Percentiles rank a stretch among this genome's conserved stretches.
Evolutionary conservation across 2,797 vertebrate species (phyloP).

Genomic region (Onychomys arenicola): DNA sequence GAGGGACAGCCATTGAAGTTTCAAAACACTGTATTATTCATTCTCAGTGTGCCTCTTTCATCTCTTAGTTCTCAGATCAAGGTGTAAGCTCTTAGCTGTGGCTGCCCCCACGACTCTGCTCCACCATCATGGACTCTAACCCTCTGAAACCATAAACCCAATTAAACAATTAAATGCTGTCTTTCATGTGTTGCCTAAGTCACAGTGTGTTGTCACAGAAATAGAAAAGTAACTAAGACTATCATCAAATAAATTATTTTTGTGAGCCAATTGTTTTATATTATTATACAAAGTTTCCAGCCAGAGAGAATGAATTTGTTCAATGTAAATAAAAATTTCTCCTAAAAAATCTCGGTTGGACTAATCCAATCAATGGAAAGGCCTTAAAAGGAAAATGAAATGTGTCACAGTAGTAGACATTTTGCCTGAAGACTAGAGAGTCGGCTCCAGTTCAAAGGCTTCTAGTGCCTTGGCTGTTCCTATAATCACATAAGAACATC

Average conservation of each 20-base stretch:
- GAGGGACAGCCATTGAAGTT: not conserved
- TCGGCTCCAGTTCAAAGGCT: not conserved
- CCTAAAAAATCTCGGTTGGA: not conserved
- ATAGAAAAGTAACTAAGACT: not conserved
- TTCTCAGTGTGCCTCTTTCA: not conserved
- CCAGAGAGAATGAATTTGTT: not conserved
- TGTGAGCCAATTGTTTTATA: not conserved
- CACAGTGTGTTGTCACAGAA: not conserved
- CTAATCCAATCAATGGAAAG: not conserved
- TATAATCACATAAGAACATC: not conserved
- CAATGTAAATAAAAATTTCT: not conserved
- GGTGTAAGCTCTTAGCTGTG: not conserved
- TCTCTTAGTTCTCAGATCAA: not conserved
- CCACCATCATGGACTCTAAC: not conserved
- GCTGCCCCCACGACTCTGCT: not conserved
- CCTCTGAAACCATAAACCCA: not conserved
- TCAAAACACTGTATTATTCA: not conserved
- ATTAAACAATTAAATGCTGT: not conserved
- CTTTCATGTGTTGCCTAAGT: not conserved
- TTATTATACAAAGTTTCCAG: not conserved
- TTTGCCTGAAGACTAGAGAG: not conserved
- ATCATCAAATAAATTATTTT: not conserved
- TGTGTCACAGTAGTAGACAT: not conserved
- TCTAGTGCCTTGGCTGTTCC: not conserved
- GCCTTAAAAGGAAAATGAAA: not conserved